Conservation (phyloP, 1,140 invertebrate species). For the Pentalonia nigronervosa region DNA sequence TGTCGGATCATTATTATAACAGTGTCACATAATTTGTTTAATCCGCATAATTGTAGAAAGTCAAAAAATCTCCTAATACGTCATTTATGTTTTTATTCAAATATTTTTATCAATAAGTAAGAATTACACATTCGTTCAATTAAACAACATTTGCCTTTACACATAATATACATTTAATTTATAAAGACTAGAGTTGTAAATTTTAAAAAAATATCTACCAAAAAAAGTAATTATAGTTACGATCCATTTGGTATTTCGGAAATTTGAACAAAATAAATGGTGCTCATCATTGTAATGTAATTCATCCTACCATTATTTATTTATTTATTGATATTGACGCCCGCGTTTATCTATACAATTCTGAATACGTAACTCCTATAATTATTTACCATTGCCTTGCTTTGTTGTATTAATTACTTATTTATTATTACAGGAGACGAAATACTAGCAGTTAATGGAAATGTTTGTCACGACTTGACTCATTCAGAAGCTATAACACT, state of each 20-base stretch:
- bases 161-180: neutral
- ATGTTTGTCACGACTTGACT: conserved; percentile 80
- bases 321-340: no score
- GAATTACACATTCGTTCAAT: neutral
- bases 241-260: neutral
- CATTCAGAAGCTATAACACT: conserved; percentile 87
- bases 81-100: neutral
- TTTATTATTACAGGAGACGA: conserved; percentile 80
- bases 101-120: neutral
- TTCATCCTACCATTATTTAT: neutral
- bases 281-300: neutral
- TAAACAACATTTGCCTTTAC: neutral
- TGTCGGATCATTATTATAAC: neutral
- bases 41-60: neutral
- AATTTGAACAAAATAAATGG: neutral
- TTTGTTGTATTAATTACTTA: neutral
- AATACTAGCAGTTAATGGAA: conserved; percentile 88
- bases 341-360: neutral
- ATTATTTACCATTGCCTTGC: neutral
- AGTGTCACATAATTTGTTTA: neutral
- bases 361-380: neutral
- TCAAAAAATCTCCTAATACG: neutral
- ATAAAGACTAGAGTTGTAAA: neutral
- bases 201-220: neutral
- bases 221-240: neutral